These are phyloP conservation scores for Allophyes oxyacanthae DNA, from an alignment of 2,888 invertebrate genomes.

Conservation along the genomic window DNA sequence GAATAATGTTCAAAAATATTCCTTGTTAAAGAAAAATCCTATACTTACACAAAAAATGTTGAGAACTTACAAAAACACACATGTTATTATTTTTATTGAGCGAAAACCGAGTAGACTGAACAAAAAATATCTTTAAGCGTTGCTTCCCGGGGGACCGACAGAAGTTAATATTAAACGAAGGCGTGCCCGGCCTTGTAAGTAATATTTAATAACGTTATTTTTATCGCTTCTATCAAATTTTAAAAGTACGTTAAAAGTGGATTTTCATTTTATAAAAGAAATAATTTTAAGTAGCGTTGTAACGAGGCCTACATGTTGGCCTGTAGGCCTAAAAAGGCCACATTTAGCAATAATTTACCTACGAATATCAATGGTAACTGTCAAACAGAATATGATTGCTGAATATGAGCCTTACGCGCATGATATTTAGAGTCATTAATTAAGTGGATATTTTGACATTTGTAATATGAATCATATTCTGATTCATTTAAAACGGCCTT, in stretches of 20 bases:
- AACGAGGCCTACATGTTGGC: no score
- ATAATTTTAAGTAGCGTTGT: no score
- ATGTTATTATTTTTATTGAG: constrained; percentile 48
- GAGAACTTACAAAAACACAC: constrained; percentile 22
- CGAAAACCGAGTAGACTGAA: constrained; percentile 33
- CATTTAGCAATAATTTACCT: no score
- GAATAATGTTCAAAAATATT: constrained; percentile 30
- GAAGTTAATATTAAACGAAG: constrained; percentile 28
- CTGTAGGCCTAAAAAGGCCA: no score
- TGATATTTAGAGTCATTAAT: no score
- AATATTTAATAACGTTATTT: constrained; percentile 5
- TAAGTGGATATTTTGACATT: no score
- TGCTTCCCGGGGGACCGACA: constrained; percentile 26
- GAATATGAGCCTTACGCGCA: no score
- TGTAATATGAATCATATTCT: no score
- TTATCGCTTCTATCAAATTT: not conserved
- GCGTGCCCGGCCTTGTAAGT: constrained; percentile 11
- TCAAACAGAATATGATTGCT: no score
- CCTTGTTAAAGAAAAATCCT: constrained; percentile 25
- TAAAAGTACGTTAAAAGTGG: constrained; percentile 7
- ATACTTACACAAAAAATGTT: constrained; percentile 18
- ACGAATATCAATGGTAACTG: no score
- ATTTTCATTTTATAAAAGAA: no score
- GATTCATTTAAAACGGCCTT: no score
- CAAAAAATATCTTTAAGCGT: constrained; percentile 35